These are phyloP conservation scores for Myoxocephalus aenaeus DNA, from an alignment of 2,797 vertebrate species.

Conservation along the genomic window DNA sequence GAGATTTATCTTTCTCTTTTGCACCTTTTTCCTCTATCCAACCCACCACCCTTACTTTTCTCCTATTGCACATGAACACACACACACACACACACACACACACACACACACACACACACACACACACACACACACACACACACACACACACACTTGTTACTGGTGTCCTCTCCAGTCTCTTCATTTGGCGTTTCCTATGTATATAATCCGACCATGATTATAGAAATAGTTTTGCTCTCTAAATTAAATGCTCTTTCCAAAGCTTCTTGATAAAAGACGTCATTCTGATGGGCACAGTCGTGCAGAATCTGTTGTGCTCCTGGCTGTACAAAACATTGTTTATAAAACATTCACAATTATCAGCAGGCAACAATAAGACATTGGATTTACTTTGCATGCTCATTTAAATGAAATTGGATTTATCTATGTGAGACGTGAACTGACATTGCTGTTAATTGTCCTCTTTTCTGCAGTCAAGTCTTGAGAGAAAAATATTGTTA, in stretches of 20 bases:
- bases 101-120: not conserved
- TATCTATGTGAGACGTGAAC: conserved; percentile 65
- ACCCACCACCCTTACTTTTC: conserved; percentile 13
- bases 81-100: not conserved
- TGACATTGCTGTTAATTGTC: conserved; percentile 65
- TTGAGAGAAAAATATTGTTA: conserved; percentile 50
- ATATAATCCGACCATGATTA: conserved; percentile 60
- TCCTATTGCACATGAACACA: conserved; percentile 22
- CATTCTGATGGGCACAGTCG: conserved; percentile 58
- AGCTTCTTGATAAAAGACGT: conserved; percentile 62
- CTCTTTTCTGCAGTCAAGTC: conserved; percentile 57
- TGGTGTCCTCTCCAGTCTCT: conserved; percentile 25
- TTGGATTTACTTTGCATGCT: conserved; percentile 62
- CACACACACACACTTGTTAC: conserved; percentile 13
- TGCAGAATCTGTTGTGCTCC: conserved; percentile 59
- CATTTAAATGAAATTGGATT: conserved; percentile 67
- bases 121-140: conserved; percentile 2
- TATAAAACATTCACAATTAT: conserved; percentile 70
- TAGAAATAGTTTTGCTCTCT: conserved; percentile 56
- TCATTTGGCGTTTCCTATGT: conserved; percentile 35
- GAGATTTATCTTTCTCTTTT: conserved; percentile 69
- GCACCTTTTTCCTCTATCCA: conserved; percentile 19
- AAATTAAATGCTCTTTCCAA: conserved; percentile 65
- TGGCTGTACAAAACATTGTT: conserved; percentile 64
- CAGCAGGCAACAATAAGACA: conserved; percentile 64